A percentile compares a stretch with the other conserved stretches of the same genome.
Evolutionary conservation across 2,113 vertebrate genomes (phyloP).

Genomic region (Oncorhynchus clarkii): DNA sequence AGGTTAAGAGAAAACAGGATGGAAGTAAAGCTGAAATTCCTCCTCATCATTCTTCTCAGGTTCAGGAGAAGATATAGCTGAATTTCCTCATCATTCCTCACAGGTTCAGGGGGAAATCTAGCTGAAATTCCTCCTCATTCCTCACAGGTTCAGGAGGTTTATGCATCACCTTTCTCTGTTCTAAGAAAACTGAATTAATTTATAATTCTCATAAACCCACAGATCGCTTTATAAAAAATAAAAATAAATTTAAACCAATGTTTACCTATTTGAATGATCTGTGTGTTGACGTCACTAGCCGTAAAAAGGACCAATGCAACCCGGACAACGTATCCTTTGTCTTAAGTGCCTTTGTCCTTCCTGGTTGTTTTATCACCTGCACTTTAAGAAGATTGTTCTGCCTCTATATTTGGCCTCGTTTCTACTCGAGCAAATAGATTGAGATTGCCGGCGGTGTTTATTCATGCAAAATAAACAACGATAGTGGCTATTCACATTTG

Average conservation of each 20-base stretch:
- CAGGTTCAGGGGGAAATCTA: no score
- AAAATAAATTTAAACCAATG: not conserved
- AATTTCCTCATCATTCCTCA: no score
- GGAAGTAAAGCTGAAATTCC: no score
- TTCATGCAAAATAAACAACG: constrained; percentile 25
- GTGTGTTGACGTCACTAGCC: not conserved
- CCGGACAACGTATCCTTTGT: not conserved
- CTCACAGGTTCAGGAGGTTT: no score
- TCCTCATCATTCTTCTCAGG: no score
- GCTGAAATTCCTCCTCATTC: no score
- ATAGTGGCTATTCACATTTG: constrained; percentile 26
- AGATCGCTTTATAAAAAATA: no score
- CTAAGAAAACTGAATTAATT: not conserved
- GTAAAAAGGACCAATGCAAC: not conserved
- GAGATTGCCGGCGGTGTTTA: constrained; percentile 19
- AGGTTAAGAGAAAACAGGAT: not conserved
- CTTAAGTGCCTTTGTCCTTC: not conserved
- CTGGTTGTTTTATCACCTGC: not conserved
- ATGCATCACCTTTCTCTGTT: not conserved
- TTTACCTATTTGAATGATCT: not conserved
- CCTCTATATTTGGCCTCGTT: constrained; percentile 1
- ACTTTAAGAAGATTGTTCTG: not conserved
- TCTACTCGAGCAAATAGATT: constrained; percentile 19
- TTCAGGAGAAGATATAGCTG: no score
- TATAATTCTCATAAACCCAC: not conserved